Conservation (phyloP, 2,113 vertebrate species). For the Dicerorhinus sumatrensis region DNA sequence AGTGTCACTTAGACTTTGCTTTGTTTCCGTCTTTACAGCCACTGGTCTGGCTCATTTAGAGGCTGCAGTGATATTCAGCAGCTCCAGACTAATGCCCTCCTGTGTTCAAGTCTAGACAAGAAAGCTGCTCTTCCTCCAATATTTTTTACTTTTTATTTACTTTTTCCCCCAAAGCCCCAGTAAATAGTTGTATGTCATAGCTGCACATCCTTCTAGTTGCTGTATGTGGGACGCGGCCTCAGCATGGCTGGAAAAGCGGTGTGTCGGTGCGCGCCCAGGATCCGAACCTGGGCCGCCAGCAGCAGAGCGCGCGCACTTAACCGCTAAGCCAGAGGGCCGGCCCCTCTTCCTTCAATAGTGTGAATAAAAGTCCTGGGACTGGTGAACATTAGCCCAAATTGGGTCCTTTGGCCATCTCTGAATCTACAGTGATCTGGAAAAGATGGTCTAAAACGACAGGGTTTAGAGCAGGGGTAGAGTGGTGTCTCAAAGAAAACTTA, state of each 20-base stretch:
- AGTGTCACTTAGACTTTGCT: background rate
- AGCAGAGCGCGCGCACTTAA: too few species aligned
- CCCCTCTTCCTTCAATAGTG: background rate
- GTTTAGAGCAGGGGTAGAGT: background rate
- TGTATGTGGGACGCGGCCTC: too few species aligned
- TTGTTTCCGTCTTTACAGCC: background rate
- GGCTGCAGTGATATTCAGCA: background rate
- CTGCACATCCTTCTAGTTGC: too few species aligned
- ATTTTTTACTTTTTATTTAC: background rate
- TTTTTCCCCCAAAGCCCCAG: too few species aligned
- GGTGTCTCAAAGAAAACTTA: background rate
- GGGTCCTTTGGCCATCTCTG: background rate
- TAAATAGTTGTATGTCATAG: too few species aligned
- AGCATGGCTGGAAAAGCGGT: too few species aligned
- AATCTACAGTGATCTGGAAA: background rate
- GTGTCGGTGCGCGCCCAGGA: too few species aligned
- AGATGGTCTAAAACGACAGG: conserved; percentile 3
- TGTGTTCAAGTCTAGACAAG: background rate
- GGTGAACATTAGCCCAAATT: background rate
- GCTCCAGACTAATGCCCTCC: background rate
- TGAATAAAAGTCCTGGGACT: background rate
- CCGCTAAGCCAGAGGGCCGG: too few species aligned
- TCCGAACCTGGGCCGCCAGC: too few species aligned
- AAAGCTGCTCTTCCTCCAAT: background rate
- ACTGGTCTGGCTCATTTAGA: background rate